These are phyloP conservation scores for Marmota monax DNA, from an alignment of 2,113 vertebrate genomes.

Conservation along the genomic window DNA sequence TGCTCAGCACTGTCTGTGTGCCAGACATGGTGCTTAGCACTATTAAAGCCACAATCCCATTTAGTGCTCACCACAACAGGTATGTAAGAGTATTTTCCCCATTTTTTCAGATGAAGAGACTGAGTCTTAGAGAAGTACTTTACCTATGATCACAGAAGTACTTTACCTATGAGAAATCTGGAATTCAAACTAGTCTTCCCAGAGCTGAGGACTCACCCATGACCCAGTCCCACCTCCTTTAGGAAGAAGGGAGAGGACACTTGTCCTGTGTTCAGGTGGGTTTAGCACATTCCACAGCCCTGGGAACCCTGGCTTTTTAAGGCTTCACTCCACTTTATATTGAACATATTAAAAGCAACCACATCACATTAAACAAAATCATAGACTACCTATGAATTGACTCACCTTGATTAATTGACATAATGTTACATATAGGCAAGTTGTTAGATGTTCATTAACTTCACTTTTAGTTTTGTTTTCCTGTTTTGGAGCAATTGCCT, in stretches of 20 bases:
- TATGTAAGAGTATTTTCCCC: neutral
- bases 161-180: neutral
- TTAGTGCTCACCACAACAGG: neutral
- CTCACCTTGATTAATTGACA: neutral
- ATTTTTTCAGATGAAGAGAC: neutral
- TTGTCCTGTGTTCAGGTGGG: neutral
- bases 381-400: neutral
- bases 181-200: neutral
- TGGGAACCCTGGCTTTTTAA: neutral
- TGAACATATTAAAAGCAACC: neutral
- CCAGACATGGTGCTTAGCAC: neutral
- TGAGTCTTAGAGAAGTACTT: neutral
- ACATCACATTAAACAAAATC: neutral
- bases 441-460: slow-evolving; percentile 3
- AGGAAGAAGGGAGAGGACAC: neutral
- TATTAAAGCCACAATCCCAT: neutral
- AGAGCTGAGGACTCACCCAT: neutral
- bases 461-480: neutral
- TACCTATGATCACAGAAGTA: neutral
- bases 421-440: neutral
- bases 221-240: neutral
- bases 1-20: neutral
- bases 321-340: neutral
- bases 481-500: neutral
- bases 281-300: neutral